phyloP scores from a whole-genome alignment of 2,888 invertebrate genomes.

The Aethes cnicana region DNA sequence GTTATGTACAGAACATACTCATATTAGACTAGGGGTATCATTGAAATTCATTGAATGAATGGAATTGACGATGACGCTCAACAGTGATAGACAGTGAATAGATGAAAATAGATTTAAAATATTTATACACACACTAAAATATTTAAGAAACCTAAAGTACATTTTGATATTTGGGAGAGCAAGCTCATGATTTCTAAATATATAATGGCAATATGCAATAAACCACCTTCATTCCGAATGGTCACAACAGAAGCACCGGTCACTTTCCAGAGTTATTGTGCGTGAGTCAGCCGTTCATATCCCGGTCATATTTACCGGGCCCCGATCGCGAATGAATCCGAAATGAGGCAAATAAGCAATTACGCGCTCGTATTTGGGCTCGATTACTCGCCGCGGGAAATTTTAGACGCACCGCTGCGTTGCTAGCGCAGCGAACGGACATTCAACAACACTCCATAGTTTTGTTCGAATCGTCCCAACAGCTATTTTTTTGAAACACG shows the following conservation, averaged over 20 bases:
- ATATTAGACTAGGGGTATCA: too few relatives aligned
- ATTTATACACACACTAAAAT: too few relatives aligned
- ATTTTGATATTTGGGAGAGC: too few relatives aligned
- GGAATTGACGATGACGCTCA: too few relatives aligned
- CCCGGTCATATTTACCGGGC: constrained; percentile 44
- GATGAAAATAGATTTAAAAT: neutral
- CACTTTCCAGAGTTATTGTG: constrained; percentile 28
- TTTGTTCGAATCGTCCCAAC: constrained; percentile 2
- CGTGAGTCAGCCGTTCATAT: constrained; percentile 40
- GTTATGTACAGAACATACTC: too few relatives aligned
- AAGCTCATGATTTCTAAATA: too few relatives aligned
- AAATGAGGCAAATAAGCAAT: constrained; percentile 80
- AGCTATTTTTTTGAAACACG: constrained; percentile 1
- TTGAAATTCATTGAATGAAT: too few relatives aligned
- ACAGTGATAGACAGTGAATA: too few relatives aligned
- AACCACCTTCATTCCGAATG: neutral
- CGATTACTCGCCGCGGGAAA: constrained; percentile 66
- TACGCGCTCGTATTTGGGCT: constrained; percentile 69
- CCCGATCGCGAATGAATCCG: constrained; percentile 62
- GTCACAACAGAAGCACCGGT: constrained; percentile 4
- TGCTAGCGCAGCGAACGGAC: constrained; percentile 33
- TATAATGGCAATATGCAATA: too few relatives aligned
- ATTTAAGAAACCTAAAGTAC: too few relatives aligned
- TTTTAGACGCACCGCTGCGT: constrained; percentile 58
- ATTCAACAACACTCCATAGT: constrained; percentile 13